These are phyloP conservation scores for Lemur catta DNA, from an alignment of 2,797 vertebrate species.

Conservation along the genomic window DNA sequence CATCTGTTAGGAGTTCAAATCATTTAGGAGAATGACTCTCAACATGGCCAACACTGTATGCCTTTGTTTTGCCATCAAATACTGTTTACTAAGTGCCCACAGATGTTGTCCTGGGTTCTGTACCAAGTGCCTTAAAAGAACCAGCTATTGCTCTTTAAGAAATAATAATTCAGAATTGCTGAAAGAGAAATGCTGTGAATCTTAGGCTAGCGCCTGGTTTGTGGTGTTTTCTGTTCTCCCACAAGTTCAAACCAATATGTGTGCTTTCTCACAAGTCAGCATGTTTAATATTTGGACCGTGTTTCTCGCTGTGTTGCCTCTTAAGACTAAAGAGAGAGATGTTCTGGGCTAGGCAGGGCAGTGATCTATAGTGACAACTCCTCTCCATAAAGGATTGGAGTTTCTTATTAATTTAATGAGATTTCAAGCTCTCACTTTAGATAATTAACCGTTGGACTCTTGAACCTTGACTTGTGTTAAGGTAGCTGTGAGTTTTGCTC, in stretches of 20 bases:
- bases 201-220: neutral
- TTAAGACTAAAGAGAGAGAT: neutral
- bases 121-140: neutral
- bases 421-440: conserved; percentile 11
- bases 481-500: conserved; percentile 33
- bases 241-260: neutral
- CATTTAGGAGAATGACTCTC: conserved; percentile 54
- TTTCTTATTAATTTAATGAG: conserved; percentile 29
- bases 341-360: neutral
- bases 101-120: neutral
- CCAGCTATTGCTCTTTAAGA: neutral
- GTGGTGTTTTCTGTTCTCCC: neutral
- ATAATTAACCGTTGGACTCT: neutral
- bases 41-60: conserved; percentile 31
- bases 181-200: neutral
- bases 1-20: conserved; percentile 66
- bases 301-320: neutral
- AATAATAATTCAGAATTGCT: neutral
- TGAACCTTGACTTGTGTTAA: conserved; percentile 20
- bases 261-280: neutral
- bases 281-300: neutral
- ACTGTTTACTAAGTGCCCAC: neutral
- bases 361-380: neutral
- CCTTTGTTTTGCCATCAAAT: neutral
- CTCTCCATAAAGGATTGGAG: neutral